A percentile compares a stretch with the other conserved stretches of the same genome.
These are phyloP conservation scores for Eurytoma californica DNA, from an alignment of 2,888 invertebrate genomes.

Conservation along the genomic window DNA sequence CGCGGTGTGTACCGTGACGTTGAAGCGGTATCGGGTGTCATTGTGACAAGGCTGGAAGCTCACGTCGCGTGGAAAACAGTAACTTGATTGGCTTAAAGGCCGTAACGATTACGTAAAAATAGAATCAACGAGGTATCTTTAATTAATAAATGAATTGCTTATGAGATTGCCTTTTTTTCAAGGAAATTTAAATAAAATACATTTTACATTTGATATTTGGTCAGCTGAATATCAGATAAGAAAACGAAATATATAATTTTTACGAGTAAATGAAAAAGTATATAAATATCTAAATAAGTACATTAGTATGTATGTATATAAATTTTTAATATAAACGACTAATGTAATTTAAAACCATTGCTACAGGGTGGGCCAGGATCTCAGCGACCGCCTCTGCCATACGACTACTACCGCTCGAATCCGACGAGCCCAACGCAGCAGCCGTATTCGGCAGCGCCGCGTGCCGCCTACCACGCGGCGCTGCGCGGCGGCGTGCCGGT, in stretches of 20 bases:
- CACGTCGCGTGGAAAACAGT: constrained; percentile 18
- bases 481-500: constrained; percentile 83
- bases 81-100: constrained; percentile 29
- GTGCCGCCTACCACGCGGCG: constrained; percentile 79
- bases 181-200: too few relatives aligned
- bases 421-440: constrained; percentile 85
- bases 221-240: too few relatives aligned
- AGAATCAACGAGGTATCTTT: background rate
- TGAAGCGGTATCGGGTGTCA: constrained; percentile 34
- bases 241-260: too few relatives aligned
- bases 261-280: background rate
- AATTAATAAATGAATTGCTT: too few relatives aligned
- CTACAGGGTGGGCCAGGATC: constrained; percentile 45
- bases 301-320: background rate
- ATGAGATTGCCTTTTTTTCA: too few relatives aligned
- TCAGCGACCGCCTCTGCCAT: constrained; percentile 63
- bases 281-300: background rate
- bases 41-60: constrained; percentile 34
- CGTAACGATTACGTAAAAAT: constrained; percentile 23
- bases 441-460: constrained; percentile 71
- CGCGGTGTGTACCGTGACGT: constrained; percentile 13
- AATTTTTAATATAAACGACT: background rate
- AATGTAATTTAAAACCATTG: background rate
- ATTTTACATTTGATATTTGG: too few relatives aligned
- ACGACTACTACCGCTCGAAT: constrained; percentile 82